Conservation (phyloP, 2,113 vertebrate species). For the Corydoras maculifer region DNA sequence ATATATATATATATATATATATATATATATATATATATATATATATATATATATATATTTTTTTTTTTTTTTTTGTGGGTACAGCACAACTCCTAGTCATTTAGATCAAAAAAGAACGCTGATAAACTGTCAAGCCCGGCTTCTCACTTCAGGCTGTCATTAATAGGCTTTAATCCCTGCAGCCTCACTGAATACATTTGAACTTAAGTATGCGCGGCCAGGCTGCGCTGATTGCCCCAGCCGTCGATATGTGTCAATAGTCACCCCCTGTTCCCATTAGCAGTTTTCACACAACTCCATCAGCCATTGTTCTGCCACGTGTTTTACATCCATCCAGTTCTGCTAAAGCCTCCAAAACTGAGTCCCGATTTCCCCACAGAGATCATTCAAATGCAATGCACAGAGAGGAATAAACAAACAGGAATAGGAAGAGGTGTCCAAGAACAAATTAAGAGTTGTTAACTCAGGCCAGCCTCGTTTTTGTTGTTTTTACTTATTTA, state of each 20-base stretch:
- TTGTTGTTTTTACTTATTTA: neutral
- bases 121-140: constrained; percentile 25
- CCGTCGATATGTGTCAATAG: constrained; percentile 51
- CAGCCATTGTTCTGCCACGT: constrained; percentile 30
- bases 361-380: constrained; percentile 24
- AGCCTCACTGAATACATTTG: constrained; percentile 47
- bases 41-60: no score
- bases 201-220: constrained; percentile 48
- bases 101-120: constrained; percentile 10
- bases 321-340: constrained; percentile 19
- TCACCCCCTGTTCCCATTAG: constrained; percentile 37
- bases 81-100: constrained; percentile 7
- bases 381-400: constrained; percentile 17
- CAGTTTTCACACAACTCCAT: constrained; percentile 35
- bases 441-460: neutral
- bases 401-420: neutral
- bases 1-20: no score
- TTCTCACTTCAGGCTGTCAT: constrained; percentile 29
- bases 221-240: constrained; percentile 31
- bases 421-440: neutral
- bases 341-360: constrained; percentile 14
- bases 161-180: constrained; percentile 48
- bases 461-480: neutral
- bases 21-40: no score
- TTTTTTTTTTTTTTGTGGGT: no score